Conservation (phyloP, 2,888 invertebrate genomes). For the Lithophane socia region DNA sequence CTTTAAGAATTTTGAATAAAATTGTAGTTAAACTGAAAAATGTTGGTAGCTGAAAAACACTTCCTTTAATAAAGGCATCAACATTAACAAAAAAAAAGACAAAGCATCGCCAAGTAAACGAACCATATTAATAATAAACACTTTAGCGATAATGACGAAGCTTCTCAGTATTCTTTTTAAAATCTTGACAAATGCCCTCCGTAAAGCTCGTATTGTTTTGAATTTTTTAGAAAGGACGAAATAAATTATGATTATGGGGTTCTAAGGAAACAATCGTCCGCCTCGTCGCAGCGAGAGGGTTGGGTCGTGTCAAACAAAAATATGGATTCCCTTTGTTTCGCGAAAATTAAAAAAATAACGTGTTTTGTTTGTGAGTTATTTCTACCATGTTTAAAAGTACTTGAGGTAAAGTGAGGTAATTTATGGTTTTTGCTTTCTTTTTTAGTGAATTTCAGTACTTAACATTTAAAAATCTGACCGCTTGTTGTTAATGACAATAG, state of each 20-base stretch:
- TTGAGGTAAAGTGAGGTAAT: constrained; percentile 32
- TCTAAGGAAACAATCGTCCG: constrained; percentile 71
- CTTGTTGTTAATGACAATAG: not conserved
- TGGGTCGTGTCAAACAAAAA: constrained; percentile 60
- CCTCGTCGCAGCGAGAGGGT: constrained; percentile 60
- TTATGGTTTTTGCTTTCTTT: constrained; percentile 11
- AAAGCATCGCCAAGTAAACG: constrained; percentile 21
- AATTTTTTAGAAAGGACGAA: constrained; percentile 68
- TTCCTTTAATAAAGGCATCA: constrained; percentile 1
- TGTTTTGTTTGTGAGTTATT: constrained; percentile 58
- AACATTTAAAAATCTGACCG: not conserved
- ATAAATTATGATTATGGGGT: constrained; percentile 77
- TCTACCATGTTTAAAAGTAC: constrained; percentile 4
- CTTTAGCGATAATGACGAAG: constrained; percentile 61
- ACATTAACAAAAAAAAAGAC: constrained; percentile 2
- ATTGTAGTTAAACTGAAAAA: not conserved
- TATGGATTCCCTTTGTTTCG: constrained; percentile 55
- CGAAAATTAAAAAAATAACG: constrained; percentile 59
- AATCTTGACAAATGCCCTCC: constrained; percentile 68
- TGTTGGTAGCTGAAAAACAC: not conserved
- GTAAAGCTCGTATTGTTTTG: constrained; percentile 59
- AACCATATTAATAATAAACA: constrained; percentile 45
- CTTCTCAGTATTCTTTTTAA: constrained; percentile 58
- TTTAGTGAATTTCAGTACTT: not conserved
- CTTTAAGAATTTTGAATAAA: not conserved